Conservation (phyloP, 1,140 invertebrate species). For the Ceratitis capitata region DNA sequence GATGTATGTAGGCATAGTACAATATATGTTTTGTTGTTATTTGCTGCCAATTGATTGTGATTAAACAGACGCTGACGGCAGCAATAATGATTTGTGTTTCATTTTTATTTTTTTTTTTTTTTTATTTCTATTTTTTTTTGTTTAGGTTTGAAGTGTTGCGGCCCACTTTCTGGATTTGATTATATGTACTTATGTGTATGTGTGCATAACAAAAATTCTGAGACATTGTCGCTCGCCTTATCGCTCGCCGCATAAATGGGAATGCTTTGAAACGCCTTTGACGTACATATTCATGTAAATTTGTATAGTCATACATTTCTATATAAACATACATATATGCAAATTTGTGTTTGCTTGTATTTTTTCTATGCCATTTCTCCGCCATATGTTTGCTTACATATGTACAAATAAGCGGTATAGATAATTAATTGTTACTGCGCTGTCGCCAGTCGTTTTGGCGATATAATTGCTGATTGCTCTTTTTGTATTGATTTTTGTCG, state of each 20-base stretch:
- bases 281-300: not conserved
- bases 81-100: not conserved
- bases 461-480: no score
- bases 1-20: not conserved
- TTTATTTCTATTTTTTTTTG: no score
- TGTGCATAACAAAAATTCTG: not conserved
- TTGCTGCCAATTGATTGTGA: not conserved
- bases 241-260: not conserved
- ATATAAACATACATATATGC: not conserved
- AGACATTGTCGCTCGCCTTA: not conserved
- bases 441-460: no score
- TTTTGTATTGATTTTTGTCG: no score
- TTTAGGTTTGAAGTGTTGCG: not conserved
- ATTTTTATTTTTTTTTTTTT: no score
- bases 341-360: not conserved
- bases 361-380: no score
- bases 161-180: not conserved
- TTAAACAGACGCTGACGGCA: not conserved
- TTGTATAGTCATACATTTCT: not conserved
- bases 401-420: no score
- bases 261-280: not conserved
- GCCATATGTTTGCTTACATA: no score
- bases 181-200: not conserved
- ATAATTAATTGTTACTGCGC: no score
- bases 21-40: not conserved